These are phyloP conservation scores for Phalanger gymnotis DNA, from an alignment of 2,797 vertebrate species.

Conservation along the genomic window DNA sequence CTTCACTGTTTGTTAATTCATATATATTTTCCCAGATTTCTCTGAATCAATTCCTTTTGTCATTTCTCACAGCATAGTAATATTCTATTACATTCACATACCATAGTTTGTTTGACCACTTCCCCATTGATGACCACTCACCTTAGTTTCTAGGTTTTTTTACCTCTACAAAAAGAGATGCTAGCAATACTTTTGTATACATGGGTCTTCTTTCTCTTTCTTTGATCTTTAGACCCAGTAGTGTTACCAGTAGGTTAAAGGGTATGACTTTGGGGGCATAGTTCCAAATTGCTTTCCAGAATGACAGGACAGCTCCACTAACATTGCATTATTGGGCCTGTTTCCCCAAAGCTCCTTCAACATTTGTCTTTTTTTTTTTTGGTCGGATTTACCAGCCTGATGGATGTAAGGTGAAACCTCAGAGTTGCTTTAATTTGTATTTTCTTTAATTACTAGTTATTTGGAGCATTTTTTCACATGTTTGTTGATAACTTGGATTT, in stretches of 20 bases:
- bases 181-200: neutral
- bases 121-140: neutral
- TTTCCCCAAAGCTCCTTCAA: neutral
- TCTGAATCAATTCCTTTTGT: neutral
- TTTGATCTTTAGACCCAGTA: neutral
- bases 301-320: neutral
- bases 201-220: neutral
- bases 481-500: neutral
- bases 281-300: neutral
- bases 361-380: neutral
- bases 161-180: neutral
- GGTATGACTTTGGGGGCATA: neutral
- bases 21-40: neutral
- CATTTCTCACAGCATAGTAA: neutral
- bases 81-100: neutral
- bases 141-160: neutral
- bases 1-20: neutral
- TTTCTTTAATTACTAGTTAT: neutral
- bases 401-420: neutral
- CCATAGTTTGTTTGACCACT: neutral
- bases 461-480: neutral
- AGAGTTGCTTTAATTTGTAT: neutral
- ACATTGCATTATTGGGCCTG: neutral
- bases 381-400: neutral
- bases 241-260: neutral